A percentile compares a stretch with the other conserved stretches of the same genome.
phyloP scores from a whole-genome alignment of 2,113 vertebrate genomes.

The Tachysurus fulvidraco region DNA sequence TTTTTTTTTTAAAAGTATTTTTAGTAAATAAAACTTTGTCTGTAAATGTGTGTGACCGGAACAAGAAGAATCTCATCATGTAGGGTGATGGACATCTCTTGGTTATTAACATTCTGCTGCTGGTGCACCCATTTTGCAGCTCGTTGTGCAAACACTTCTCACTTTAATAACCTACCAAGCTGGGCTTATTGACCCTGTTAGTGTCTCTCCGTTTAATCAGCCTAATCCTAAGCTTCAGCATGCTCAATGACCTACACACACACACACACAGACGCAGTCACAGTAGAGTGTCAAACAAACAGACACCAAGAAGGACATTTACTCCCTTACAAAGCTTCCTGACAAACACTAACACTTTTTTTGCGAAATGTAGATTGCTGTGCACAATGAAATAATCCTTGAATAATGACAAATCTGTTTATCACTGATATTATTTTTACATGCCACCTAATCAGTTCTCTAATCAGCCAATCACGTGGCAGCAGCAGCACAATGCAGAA shows the following conservation, averaged over 20 bases:
- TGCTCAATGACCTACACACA: conserved; percentile 61
- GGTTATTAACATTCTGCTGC: conserved; percentile 67
- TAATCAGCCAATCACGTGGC: no score
- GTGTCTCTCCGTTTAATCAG: conserved; percentile 71
- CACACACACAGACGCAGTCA: conserved; percentile 13
- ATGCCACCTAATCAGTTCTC: not conserved
- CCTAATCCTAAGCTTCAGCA: conserved; percentile 57
- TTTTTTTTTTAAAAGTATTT: not conserved
- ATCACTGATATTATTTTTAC: not conserved
- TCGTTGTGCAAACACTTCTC: conserved; percentile 73
- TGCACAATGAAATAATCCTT: not conserved
- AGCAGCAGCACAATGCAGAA: no score
- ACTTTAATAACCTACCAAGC: conserved; percentile 71
- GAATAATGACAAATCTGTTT: not conserved
- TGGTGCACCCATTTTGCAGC: conserved; percentile 61
- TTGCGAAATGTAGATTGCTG: not conserved
- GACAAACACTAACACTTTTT: not conserved
- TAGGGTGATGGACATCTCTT: conserved; percentile 40
- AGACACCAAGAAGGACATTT: not conserved
- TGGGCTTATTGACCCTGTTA: conserved; percentile 70
- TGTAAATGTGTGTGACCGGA: not conserved
- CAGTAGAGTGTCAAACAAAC: not conserved
- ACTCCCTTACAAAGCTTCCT: not conserved
- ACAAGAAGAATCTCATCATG: not conserved
- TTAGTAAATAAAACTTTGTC: not conserved